Percentiles rank a stretch among this genome's conserved stretches.
phyloP scores from a whole-genome alignment of 2,797 vertebrate species.

The Erethizon dorsatum region DNA sequence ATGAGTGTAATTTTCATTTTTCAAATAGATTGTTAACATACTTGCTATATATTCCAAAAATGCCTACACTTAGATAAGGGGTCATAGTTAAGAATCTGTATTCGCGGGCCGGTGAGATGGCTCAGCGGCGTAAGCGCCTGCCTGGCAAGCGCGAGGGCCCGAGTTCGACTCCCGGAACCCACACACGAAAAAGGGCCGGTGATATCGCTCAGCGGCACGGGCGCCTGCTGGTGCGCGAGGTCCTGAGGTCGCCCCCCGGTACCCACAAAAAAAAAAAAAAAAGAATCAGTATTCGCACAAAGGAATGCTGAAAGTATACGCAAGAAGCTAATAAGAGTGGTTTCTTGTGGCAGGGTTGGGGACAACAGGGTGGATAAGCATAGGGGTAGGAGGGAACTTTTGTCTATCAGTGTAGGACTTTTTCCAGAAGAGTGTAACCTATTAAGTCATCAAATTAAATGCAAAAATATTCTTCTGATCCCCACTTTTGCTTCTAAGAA shows the following conservation, averaged over 20 bases:
- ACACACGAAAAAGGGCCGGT: no score
- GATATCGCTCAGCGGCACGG: no score
- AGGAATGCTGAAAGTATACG: neutral
- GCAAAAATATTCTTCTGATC: neutral
- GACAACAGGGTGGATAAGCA: no score
- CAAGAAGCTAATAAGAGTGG: neutral
- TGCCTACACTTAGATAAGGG: neutral
- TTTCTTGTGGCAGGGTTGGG: neutral
- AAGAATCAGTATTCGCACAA: no score
- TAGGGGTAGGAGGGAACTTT: neutral
- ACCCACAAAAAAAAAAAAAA: no score
- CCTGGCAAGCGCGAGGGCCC: no score
- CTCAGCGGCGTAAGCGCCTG: no score
- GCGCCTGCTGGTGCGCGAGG: no score
- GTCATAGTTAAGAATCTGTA: neutral
- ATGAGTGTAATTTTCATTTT: conserved; percentile 14
- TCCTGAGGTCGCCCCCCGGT: no score
- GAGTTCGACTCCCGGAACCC: no score
- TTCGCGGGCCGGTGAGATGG: no score
- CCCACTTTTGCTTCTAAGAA: neutral
- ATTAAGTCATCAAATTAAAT: neutral
- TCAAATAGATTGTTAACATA: neutral
- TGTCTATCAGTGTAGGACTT: neutral
- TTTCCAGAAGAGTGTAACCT: neutral
- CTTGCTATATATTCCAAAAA: neutral